Percentiles rank a stretch among this genome's conserved stretches.
phyloP scores from a whole-genome alignment of 2,113 vertebrate genomes.

The Actenoides hombroni region DNA sequence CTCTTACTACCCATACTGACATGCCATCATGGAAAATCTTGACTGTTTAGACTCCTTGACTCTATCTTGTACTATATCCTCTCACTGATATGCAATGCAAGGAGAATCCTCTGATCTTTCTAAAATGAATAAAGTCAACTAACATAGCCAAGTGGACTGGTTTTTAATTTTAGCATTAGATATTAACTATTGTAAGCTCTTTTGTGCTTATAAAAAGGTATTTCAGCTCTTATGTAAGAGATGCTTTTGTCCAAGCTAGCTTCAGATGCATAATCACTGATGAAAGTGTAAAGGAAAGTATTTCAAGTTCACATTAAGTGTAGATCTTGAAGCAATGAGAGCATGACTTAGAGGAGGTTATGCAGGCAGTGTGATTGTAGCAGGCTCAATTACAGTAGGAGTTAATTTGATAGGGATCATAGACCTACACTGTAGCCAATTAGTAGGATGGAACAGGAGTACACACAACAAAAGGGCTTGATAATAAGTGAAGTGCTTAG shows the following conservation, averaged over 20 bases:
- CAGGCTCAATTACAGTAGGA: constrained; percentile 36
- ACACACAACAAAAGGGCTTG: constrained; percentile 45
- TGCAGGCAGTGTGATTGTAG: not conserved
- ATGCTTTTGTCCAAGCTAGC: not conserved
- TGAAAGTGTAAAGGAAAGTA: not conserved
- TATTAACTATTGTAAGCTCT: not conserved
- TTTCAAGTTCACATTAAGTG: not conserved
- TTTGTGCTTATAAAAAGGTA: not conserved
- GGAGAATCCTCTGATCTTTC: not conserved
- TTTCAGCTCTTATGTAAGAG: not conserved
- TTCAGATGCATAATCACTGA: not conserved
- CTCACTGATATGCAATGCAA: not conserved
- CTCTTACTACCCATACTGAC: not conserved
- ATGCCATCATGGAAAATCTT: not conserved
- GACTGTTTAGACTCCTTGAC: not conserved
- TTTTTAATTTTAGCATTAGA: not conserved
- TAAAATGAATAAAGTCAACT: not conserved
- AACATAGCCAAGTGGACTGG: not conserved
- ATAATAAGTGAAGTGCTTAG: constrained; percentile 60
- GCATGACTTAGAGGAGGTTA: not conserved
- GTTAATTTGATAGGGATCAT: constrained; percentile 63
- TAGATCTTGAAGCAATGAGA: not conserved
- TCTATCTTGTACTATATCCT: not conserved
- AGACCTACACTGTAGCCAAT: constrained; percentile 47
- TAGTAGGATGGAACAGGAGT: constrained; percentile 46